phyloP scores from a whole-genome alignment of 2,888 invertebrate genomes.

The Dendrolimus pini region DNA sequence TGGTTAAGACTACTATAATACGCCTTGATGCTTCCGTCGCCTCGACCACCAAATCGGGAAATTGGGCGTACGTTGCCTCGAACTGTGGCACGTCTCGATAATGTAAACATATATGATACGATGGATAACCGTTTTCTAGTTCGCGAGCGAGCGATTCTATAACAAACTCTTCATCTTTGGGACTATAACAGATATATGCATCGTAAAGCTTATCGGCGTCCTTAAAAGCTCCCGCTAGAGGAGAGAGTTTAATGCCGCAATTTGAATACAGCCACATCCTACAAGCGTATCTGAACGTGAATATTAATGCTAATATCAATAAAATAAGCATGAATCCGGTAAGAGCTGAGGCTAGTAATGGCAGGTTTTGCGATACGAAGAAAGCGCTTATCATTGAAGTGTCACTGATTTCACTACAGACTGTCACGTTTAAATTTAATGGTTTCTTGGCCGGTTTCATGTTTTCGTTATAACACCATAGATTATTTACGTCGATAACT shows the following conservation, averaged over 20 bases:
- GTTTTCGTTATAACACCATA: conserved; percentile 86
- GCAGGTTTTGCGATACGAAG: conserved; percentile 88
- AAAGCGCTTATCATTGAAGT: conserved; percentile 87
- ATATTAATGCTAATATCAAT: conserved; percentile 86
- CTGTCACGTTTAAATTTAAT: conserved; percentile 89
- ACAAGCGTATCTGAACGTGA: conserved; percentile 91
- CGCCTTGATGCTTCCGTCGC: conserved; percentile 92
- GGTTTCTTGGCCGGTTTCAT: conserved; percentile 82
- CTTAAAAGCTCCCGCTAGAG: conserved; percentile 82
- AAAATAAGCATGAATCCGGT: conserved; percentile 86
- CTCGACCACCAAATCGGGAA: conserved; percentile 86
- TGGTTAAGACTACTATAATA: conserved; percentile 90
- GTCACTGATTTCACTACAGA: conserved; percentile 89
- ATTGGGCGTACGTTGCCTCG: conserved; percentile 82
- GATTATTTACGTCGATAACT: conserved; percentile 83
- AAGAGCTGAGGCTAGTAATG: conserved; percentile 86
- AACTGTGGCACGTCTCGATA: conserved; percentile 89
- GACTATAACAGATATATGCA: conserved; percentile 95
- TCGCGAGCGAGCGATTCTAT: conserved; percentile 90
- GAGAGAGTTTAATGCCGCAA: conserved; percentile 89
- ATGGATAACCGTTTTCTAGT: conserved; percentile 87
- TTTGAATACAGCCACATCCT: conserved; percentile 93
- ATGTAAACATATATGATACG: conserved; percentile 90
- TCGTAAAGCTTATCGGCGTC: conserved; percentile 93
- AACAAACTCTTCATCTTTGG: conserved; percentile 94